These are phyloP conservation scores for Astropecten irregularis DNA, from an alignment of 53 echinoderm and acorn worm genomes.

Conservation along the genomic window DNA sequence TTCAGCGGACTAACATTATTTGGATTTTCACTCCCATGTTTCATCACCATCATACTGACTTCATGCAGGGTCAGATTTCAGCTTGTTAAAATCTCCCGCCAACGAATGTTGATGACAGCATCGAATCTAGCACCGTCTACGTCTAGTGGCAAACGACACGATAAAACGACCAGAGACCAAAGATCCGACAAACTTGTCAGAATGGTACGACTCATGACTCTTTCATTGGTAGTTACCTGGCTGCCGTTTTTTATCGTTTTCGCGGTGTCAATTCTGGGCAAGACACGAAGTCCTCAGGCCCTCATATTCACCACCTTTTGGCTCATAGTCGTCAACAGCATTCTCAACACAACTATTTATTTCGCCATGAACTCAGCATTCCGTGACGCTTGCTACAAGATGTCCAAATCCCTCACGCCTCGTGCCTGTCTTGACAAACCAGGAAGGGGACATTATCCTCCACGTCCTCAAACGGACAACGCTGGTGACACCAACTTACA, in stretches of 20 bases:
- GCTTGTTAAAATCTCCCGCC: background rate
- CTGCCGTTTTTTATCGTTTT: background rate
- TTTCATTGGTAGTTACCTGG: conserved; percentile 2
- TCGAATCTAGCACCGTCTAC: background rate
- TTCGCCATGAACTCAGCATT: conserved; percentile 1
- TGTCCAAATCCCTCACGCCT: background rate
- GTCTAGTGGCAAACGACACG: background rate
- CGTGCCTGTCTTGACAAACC: background rate
- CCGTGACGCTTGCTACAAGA: background rate
- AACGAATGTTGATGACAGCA: background rate
- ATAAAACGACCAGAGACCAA: too few relatives aligned
- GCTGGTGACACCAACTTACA: too few relatives aligned
- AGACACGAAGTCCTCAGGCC: background rate
- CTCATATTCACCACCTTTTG: background rate
- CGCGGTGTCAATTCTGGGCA: background rate
- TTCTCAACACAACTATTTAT: conserved; percentile 13
- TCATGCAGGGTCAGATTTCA: background rate
- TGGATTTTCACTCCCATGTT: background rate
- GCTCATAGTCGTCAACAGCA: conserved; percentile 2
- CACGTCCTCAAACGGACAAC: too few relatives aligned
- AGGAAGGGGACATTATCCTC: too few relatives aligned
- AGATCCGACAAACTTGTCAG: too few relatives aligned
- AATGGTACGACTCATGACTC: background rate
- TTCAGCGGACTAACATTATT: background rate
- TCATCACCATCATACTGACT: background rate